Evolutionary conservation across 2,888 invertebrate genomes (phyloP), one percentile per base, ranked within the genome.

Genomic region (Drosophila robusta): DNA sequence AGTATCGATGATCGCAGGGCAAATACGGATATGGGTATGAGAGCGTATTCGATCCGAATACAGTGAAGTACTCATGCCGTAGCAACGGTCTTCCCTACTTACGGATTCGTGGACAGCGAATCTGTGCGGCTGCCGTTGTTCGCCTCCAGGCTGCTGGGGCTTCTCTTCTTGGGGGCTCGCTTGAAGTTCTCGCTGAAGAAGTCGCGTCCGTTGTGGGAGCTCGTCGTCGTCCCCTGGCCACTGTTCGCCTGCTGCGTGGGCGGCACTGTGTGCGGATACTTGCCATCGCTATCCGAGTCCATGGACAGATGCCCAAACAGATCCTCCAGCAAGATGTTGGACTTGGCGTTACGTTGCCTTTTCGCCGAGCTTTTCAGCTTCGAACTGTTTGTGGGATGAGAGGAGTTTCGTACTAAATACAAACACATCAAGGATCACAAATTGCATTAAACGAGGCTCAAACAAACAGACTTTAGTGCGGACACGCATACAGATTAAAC

Each of bases 301-400:
- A 92, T 89, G 18, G 92, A 92, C 32, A 92, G 77, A 11, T 91
- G 90, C 1, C 93, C 93, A 64, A 92, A 92, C 34, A 92, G 84
- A 78, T 92, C 93, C 62, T 92, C 92, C 8, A 92, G 79, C 64
- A 92, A 68, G 14, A 91, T 87, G 45, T 90, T 92, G 7, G 91
- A 75, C 70, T 91, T 92, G 7, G 90, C 87, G 52, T 90, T 90
- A 42, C 90, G 85, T 62, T 90, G 87, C 7, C 81, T 75, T 69
- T 91, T 92, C 56, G 91, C 90, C 8, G 92, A 91, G 8, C 90
- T 90, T 87, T 92, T 92, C 26, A 92, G 79, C 81, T 92, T 92
- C 7, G 90, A 90, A n/a, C 93, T 92, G 66, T 42, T n/a, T 54
- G 58, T 51, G 52, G 57, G 36, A 64, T 52, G 47, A 44, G 46